Evolutionary conservation across 2,797 vertebrate genomes (phyloP), one percentile per base, ranked within the genome.

Genomic region (Arrhamphus sclerolepis): DNA sequence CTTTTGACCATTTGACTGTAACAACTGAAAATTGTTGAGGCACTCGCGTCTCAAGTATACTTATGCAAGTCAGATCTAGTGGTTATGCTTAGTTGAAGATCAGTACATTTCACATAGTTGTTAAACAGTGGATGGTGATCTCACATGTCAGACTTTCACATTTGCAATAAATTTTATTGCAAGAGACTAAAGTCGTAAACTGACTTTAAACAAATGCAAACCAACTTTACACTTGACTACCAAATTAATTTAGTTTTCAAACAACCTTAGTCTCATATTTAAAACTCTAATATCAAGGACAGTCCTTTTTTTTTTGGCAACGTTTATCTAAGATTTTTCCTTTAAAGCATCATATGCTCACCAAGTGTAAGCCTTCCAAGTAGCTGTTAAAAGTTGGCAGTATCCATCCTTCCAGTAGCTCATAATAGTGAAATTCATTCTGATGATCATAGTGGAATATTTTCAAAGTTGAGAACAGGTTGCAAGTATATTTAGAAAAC

Each of bases 61-160:
- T 34, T 10, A 34, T 34, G 31, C 31, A 58, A 1, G 9, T 83
- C 49, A 74, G 78, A 83, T 88, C 83, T 84, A 89, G 85, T 86
- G 85, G 66, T 80, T 88, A 49, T 59, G 76, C 83, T 80, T 19
- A 52, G 57, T 39, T 1, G 31, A 34, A 34, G 8, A 34, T 34
- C 31, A 11, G 9, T 34, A 34, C 31, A 34, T 9, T 34, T 34
- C 13, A 34, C 9, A 34, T 2, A 28, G 51, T 18, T 46, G n/a
- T 43, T 4, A 18, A 26, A 22, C 7, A 40, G 46, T 5, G 16
- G 18, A 38, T 53, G 14, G 7, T 16, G 42, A 10, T 17, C 43
- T 21, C 28, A 9, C 3, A 44, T 17, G 20, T 44, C 34, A 6
- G 38, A 66, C 53, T 50, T 29, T n/a, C 47, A 70, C 43, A 69